These are phyloP conservation scores for Erinaceus europaeus DNA, from an alignment of 2,113 vertebrate genomes.

Conservation along the genomic window DNA sequence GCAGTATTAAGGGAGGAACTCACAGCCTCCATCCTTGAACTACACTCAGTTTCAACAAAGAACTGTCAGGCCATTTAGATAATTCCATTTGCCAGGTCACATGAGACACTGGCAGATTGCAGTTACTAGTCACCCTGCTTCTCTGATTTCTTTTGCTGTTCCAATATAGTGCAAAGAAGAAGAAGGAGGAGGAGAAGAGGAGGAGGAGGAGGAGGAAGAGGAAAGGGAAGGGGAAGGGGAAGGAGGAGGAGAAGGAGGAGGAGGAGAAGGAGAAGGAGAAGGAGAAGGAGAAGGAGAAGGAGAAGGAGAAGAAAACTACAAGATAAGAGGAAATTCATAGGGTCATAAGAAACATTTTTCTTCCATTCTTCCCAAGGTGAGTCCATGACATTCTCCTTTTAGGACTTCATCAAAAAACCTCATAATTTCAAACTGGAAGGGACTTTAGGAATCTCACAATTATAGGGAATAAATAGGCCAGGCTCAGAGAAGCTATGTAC, in stretches of 20 bases:
- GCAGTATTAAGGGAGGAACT: not conserved
- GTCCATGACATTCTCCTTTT: not conserved
- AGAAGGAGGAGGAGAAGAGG: no score
- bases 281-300: no score
- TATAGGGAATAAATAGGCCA: not conserved
- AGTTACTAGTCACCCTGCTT: not conserved
- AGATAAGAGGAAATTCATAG: not conserved
- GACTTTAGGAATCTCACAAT: not conserved
- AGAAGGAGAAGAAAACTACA: no score
- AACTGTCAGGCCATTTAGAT: not conserved
- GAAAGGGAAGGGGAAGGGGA: no score
- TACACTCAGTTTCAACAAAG: not conserved
- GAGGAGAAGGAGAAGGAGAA: no score
- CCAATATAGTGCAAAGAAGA: not conserved
- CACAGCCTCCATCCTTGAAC: not conserved
- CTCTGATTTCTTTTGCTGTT: conserved; percentile 18
- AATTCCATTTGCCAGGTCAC: not conserved
- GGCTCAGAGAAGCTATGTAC: not conserved
- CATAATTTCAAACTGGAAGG: conserved; percentile 23
- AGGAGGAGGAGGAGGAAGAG: no score
- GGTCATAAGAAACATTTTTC: not conserved
- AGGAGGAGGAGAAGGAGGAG: no score
- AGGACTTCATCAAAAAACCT: not conserved
- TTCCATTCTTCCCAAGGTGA: not conserved
- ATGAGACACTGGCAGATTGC: not conserved